Evolutionary conservation across 2,113 vertebrate species (phyloP).

Genomic region (Marmota flaviventris): DNA sequence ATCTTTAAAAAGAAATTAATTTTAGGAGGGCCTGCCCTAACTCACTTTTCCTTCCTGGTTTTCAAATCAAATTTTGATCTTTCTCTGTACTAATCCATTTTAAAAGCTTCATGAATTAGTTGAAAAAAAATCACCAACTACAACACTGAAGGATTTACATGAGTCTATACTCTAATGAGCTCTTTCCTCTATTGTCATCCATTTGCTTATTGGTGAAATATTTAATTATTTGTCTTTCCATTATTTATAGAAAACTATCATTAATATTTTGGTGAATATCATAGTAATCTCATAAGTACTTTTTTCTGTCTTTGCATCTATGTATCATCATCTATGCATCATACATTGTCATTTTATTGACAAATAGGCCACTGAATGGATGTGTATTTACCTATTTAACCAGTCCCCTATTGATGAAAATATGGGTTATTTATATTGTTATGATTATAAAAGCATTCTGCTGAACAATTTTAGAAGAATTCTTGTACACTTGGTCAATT

Average conservation of each 20-base stretch:
- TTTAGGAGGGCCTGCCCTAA: not conserved
- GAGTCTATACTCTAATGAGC: not conserved
- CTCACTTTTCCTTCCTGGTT: not conserved
- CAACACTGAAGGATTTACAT: not conserved
- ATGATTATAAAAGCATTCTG: not conserved
- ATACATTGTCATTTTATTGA: not conserved
- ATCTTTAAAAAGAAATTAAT: not conserved
- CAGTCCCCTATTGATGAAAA: not conserved
- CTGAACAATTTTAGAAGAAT: not conserved
- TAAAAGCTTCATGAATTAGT: not conserved
- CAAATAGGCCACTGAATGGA: not conserved
- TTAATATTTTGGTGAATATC: not conserved
- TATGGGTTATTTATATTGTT: not conserved
- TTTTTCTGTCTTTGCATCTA: not conserved
- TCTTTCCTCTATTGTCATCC: not conserved
- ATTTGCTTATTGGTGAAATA: not conserved
- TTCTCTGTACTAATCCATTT: not conserved
- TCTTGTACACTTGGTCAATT: not conserved
- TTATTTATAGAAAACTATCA: not conserved
- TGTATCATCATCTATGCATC: not conserved
- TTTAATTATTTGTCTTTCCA: not conserved
- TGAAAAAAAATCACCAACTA: conserved; percentile 11
- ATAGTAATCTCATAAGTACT: not conserved
- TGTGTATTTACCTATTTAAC: not conserved
- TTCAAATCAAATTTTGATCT: conserved; percentile 4